Conservation (phyloP, 2,888 invertebrate genomes). For the Hecatera dysodea region DNA sequence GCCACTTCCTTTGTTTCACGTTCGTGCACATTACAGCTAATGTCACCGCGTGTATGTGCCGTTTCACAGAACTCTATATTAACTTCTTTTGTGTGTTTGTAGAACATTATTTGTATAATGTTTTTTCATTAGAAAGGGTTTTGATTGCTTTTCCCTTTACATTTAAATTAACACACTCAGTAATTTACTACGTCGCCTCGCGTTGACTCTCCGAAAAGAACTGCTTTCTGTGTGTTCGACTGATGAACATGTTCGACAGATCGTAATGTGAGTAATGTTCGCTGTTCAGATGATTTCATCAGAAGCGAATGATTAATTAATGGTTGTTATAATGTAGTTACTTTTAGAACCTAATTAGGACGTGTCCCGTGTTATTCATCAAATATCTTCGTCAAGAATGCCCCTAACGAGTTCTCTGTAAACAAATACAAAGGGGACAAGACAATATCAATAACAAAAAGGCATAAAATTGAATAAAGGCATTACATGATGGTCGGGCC, state of each 20-base stretch:
- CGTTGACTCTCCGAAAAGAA: background rate
- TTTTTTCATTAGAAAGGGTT: conserved; percentile 47
- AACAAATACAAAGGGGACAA: conserved; percentile 39
- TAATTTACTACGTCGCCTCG: background rate
- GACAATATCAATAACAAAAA: conserved; percentile 57
- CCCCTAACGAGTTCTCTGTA: conserved; percentile 44
- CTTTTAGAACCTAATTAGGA: conserved; percentile 31
- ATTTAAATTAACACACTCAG: conserved; percentile 23
- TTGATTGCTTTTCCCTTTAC: conserved; percentile 46
- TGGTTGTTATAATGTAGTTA: conserved; percentile 2
- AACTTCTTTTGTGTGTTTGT: conserved; percentile 51
- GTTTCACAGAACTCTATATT: conserved; percentile 46
- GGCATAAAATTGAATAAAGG: conserved; percentile 57
- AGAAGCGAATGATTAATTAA: conserved; percentile 5
- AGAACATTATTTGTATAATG: conserved; percentile 50
- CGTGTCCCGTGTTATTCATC: conserved; percentile 26
- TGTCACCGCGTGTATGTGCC: conserved; percentile 46
- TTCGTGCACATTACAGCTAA: conserved; percentile 56
- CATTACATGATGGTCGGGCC: conserved; percentile 49
- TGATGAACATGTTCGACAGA: background rate
- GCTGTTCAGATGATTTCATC: conserved; percentile 5
- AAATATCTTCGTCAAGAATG: conserved; percentile 22
- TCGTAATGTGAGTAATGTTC: background rate
- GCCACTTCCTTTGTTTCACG: conserved; percentile 52
- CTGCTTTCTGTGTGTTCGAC: background rate